Percentiles rank a stretch among this genome's conserved stretches.
phyloP scores from a whole-genome alignment of 1,140 invertebrate genomes.

The Bilobella aurantiaca region DNA sequence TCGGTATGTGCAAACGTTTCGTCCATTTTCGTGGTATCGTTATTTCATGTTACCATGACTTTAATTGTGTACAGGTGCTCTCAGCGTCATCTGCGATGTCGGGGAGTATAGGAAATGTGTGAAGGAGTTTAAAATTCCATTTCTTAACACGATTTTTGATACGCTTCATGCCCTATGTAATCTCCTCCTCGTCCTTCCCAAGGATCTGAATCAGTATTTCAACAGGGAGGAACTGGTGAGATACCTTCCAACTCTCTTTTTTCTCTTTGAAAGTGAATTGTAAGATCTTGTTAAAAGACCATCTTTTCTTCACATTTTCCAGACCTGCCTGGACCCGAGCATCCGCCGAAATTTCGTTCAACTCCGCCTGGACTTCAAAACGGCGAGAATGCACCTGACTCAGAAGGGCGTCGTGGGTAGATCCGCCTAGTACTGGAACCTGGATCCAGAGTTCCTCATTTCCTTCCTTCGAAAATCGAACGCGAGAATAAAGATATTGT shows the following conservation, averaged over 20 bases:
- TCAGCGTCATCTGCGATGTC: slow-evolving; percentile 95
- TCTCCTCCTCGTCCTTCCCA: slow-evolving; percentile 84
- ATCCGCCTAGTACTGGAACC: background rate
- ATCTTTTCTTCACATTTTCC: slow-evolving; percentile 36
- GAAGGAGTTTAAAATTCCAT: slow-evolving; percentile 57
- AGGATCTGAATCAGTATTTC: slow-evolving; percentile 91
- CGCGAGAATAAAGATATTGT: no score
- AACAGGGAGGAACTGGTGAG: slow-evolving; percentile 83
- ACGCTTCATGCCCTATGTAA: slow-evolving; percentile 91
- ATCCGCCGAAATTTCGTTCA: slow-evolving; percentile 86
- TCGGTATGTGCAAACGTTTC: no score
- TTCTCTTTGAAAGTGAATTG: background rate
- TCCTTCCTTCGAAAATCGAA: no score
- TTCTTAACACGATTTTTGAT: slow-evolving; percentile 81
- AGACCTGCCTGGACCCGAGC: slow-evolving; percentile 76
- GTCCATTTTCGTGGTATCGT: no score
- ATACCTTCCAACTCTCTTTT: slow-evolving; percentile 9
- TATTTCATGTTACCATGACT: no score
- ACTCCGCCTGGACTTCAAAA: slow-evolving; percentile 81
- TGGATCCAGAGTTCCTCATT: no score
- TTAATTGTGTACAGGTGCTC: slow-evolving; percentile 55
- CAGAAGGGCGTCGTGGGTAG: background rate
- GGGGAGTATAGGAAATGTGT: slow-evolving; percentile 83
- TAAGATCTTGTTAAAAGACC: no score
- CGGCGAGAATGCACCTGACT: slow-evolving; percentile 36